Conservation (phyloP, 2,113 vertebrate species). For the Serinus canaria region DNA sequence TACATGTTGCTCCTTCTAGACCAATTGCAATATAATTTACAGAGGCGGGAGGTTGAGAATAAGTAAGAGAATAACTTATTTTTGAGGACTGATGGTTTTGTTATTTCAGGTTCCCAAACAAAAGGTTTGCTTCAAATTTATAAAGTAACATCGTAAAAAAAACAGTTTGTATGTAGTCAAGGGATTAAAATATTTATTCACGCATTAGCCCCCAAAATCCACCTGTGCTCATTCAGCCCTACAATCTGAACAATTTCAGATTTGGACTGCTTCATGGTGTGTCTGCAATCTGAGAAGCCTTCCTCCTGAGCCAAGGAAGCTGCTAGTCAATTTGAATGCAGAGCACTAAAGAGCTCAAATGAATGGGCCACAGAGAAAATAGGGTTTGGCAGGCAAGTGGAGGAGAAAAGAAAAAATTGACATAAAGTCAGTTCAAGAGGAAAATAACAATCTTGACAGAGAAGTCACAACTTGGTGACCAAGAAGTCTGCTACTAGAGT, state of each 20-base stretch:
- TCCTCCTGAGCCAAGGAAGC: not conserved
- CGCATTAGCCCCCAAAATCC: not conserved
- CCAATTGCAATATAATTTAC: not conserved
- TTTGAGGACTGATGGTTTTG: not conserved
- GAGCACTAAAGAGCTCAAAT: not conserved
- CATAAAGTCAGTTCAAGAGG: not conserved
- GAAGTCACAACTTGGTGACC: not conserved
- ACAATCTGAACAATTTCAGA: not conserved
- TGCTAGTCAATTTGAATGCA: not conserved
- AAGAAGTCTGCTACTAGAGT: not conserved
- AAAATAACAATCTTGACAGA: not conserved
- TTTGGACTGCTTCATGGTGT: not conserved
- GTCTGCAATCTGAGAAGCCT: not conserved
- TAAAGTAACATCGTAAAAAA: not conserved
- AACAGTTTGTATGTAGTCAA: not conserved
- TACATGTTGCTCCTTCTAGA: not conserved
- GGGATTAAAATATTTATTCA: not conserved
- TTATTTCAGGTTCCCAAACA: not conserved
- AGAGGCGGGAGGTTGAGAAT: not conserved
- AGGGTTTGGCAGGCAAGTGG: not conserved
- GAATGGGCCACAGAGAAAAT: not conserved
- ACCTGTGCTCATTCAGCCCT: not conserved
- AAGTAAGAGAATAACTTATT: not conserved
- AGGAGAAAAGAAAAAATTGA: not conserved
- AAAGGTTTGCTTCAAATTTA: not conserved